phyloP scores from a whole-genome alignment of 2,113 vertebrate species.

The Tachuris rubrigastra region DNA sequence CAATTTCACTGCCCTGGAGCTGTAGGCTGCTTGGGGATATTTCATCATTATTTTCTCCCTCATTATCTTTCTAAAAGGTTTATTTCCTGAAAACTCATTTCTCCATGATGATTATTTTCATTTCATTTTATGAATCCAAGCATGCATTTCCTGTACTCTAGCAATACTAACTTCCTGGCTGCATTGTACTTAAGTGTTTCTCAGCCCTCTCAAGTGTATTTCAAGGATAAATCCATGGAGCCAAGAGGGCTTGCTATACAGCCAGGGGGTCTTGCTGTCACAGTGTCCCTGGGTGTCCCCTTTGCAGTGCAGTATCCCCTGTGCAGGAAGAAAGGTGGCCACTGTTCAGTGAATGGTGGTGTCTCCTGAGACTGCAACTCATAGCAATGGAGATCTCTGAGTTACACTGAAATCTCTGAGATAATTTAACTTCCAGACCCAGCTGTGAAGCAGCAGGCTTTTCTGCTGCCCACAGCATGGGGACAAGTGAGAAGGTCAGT shows the following conservation, averaged over 20 bases:
- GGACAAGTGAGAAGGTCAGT: not conserved
- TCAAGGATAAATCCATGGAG: not conserved
- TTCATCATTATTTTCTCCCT: not conserved
- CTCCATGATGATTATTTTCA: not conserved
- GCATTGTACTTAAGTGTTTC: not conserved
- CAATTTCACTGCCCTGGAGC: not conserved
- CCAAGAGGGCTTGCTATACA: not conserved
- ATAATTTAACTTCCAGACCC: not conserved
- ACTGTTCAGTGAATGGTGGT: fast-evolving
- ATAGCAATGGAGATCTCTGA: not conserved
- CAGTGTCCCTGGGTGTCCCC: not conserved
- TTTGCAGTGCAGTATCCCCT: not conserved
- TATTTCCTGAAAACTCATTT: not conserved
- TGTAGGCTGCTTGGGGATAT: not conserved
- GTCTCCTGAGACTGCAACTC: not conserved
- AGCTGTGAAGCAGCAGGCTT: not conserved
- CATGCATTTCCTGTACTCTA: not conserved
- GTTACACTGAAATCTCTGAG: not conserved
- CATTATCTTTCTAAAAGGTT: not conserved
- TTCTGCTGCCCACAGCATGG: not conserved
- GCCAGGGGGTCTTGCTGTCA: fast-evolving
- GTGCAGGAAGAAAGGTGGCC: not conserved
- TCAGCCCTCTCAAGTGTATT: not conserved
- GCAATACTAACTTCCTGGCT: not conserved
- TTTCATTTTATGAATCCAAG: not conserved